These are phyloP conservation scores for Neoarius graeffei DNA, from an alignment of 2,113 vertebrate genomes.

Conservation along the genomic window DNA sequence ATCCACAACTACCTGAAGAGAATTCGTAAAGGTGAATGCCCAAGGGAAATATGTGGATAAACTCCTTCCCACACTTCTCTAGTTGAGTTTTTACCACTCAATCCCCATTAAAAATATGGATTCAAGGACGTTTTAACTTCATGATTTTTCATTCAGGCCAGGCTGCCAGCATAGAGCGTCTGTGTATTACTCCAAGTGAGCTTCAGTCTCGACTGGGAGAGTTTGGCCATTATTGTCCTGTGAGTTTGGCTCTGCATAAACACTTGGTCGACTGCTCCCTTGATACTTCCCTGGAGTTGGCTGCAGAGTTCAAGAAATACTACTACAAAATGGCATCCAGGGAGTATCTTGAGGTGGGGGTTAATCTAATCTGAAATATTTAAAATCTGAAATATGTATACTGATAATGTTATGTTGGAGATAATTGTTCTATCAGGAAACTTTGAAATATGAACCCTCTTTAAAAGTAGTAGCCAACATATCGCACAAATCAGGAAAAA, in stretches of 20 bases:
- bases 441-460: neutral
- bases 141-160: constrained; percentile 69
- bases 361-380: neutral
- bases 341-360: constrained; percentile 80
- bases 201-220: constrained; percentile 80
- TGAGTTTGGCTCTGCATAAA: constrained; percentile 82
- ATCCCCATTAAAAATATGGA: too few species aligned
- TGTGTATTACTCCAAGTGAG: constrained; percentile 85
- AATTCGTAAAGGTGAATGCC: constrained; percentile 77
- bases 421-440: neutral
- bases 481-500: neutral
- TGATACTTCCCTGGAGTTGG: constrained; percentile 72
- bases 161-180: constrained; percentile 81
- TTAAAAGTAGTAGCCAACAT: neutral
- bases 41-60: neutral
- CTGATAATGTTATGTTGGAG: neutral
- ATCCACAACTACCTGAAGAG: constrained; percentile 83
- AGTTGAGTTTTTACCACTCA: neutral
- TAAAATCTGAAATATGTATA: neutral
- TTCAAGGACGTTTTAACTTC: neutral
- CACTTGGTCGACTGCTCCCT: constrained; percentile 83
- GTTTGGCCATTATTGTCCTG: constrained; percentile 87
- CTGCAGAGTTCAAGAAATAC: constrained; percentile 81
- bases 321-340: constrained; percentile 89
- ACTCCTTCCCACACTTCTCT: neutral